These are phyloP conservation scores for Drosophila sp. DNA, from an alignment of 1,140 invertebrate genomes.

Conservation along the genomic window DNA sequence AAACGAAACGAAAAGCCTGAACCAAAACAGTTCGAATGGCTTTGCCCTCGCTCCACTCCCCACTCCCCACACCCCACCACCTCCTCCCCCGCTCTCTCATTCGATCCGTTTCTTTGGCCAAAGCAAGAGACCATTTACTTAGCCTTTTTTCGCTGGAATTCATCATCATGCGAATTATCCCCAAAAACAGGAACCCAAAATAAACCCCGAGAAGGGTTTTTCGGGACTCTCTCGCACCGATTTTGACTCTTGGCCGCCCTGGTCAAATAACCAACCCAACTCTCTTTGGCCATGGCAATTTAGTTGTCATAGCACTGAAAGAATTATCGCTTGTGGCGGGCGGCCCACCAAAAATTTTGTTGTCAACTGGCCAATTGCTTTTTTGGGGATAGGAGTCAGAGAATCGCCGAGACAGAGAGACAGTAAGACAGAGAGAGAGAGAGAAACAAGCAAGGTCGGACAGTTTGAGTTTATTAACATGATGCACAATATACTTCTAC, in stretches of 20 bases:
- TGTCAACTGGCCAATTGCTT: conserved; percentile 76
- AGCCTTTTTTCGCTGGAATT: conserved; percentile 76
- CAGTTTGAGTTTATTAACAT: conserved; percentile 71
- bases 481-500: conserved; percentile 7
- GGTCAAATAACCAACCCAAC: neutral
- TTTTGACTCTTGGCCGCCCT: neutral
- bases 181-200: conserved; percentile 32
- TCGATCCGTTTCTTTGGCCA: conserved; percentile 17
- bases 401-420: neutral
- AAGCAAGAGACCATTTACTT: conserved; percentile 58
- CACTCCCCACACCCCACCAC: neutral
- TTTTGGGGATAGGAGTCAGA: conserved; percentile 3
- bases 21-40: conserved; percentile 14
- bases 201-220: conserved; percentile 36
- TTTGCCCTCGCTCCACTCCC: conserved; percentile 7
- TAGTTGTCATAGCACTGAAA: conserved; percentile 79
- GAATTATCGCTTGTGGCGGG: conserved; percentile 81
- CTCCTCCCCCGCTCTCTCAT: neutral
- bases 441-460: conserved; percentile 58
- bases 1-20: conserved; percentile 44
- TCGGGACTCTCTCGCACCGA: conserved; percentile 2
- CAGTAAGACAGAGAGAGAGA: neutral
- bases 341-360: conserved; percentile 80
- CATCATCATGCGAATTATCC: conserved; percentile 80
- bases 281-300: conserved; percentile 67